Evolutionary conservation across 1,140 invertebrate species (phyloP).

Genomic region (Anastrepha obliqua): DNA sequence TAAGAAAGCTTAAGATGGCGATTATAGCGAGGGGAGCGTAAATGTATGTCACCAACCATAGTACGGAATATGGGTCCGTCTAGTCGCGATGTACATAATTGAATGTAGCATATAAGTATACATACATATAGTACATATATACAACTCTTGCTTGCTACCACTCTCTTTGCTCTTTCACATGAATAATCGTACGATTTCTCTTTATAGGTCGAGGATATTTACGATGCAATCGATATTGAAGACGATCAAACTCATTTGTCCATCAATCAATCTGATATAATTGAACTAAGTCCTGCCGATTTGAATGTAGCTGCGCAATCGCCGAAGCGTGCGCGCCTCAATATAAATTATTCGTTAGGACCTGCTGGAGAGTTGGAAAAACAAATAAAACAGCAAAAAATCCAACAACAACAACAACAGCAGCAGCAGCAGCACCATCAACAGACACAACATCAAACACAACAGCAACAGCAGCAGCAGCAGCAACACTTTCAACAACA

Average conservation of each 20-base stretch:
- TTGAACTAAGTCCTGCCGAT: conserved; percentile 70
- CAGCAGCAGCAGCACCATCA: conserved; percentile 47
- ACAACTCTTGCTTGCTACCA: no score
- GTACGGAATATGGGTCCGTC: no score
- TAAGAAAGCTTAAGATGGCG: no score
- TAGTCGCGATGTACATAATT: no score
- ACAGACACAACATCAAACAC: conserved; percentile 41
- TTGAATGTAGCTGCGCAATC: conserved; percentile 65
- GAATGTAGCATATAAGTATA: no score
- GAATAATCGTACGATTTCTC: no score
- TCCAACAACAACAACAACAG: conserved; percentile 60
- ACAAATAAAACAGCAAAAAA: conserved; percentile 59
- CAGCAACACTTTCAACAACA: conserved; percentile 56
- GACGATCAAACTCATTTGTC: conserved; percentile 74
- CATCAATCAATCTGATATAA: conserved; percentile 65
- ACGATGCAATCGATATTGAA: conserved; percentile 77
- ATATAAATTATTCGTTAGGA: conserved; percentile 72
- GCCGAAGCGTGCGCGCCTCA: conserved; percentile 67
- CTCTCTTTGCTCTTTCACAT: no score
- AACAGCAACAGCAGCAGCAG: conserved; percentile 52
- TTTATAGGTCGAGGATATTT: conserved; percentile 72
- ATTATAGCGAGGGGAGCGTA: no score
- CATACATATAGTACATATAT: no score
- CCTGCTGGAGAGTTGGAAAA: conserved; percentile 69
- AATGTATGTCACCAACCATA: no score